phyloP scores from a whole-genome alignment of 1,140 invertebrate genomes.

The Drosophila tani region DNA sequence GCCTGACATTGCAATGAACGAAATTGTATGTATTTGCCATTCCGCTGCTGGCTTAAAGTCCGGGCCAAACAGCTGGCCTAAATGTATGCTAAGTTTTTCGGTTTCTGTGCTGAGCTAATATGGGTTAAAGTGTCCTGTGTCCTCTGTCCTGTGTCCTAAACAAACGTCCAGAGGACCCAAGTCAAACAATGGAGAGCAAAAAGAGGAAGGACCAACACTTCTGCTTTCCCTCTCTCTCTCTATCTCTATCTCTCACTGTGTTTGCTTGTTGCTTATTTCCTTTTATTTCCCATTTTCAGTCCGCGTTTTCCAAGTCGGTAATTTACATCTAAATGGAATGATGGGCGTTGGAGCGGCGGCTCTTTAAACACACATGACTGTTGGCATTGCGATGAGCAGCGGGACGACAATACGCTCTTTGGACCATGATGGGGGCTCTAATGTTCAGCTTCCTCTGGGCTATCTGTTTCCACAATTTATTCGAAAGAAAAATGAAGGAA shows the following conservation, averaged over 20 bases:
- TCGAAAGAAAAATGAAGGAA: conserved; percentile 11
- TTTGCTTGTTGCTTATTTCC: conserved; percentile 64
- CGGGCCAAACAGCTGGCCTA: conserved; percentile 13
- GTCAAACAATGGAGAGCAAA: conserved; percentile 36
- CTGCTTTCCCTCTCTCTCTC: neutral
- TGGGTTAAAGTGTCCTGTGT: conserved; percentile 46
- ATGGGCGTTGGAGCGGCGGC: conserved; percentile 53
- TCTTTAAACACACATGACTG: conserved; percentile 52
- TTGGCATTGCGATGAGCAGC: conserved; percentile 7
- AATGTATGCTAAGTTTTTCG: conserved; percentile 41
- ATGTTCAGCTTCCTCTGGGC: conserved; percentile 28
- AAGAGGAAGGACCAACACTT: conserved; percentile 16
- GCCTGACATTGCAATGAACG: conserved; percentile 19
- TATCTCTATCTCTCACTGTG: conserved; percentile 6
- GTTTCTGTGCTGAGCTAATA: conserved; percentile 36
- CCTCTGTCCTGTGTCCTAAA: conserved; percentile 25
- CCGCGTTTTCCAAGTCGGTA: conserved; percentile 48
- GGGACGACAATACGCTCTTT: neutral
- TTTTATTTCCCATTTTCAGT: conserved; percentile 56
- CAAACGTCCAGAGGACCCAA: conserved; percentile 31
- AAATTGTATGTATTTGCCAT: conserved; percentile 15
- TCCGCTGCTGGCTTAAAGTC: conserved; percentile 21
- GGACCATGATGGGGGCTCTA: conserved; percentile 9
- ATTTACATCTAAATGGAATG: conserved; percentile 69
- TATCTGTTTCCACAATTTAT: conserved; percentile 33